Base-by-base conservation (phyloP, 2,113 vertebrate species). In the Corydoras maculifer region DNA sequence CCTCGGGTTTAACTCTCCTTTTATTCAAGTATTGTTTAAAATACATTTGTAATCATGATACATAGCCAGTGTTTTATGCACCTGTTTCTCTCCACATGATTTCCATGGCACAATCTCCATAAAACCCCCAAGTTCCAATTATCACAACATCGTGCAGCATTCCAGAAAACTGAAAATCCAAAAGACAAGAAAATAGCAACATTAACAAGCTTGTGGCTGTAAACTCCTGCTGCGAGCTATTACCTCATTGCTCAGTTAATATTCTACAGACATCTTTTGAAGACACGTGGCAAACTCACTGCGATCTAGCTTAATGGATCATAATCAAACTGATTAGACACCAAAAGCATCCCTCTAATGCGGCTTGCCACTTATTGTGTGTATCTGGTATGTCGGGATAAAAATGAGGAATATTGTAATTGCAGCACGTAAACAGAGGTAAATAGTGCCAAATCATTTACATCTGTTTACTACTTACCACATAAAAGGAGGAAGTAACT, bases 121-220 rank as follows among this genome's bases (percentile, higher is more conserved):
- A 71, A 77, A 79, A 79, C 64, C 31, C 31, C 35, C 18, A 65
- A 29, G 58, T 69, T 70, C 32, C 68, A 79, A 79, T 79, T 77
- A 79, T 71, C 29, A 51, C 65, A 66, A 58, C 60, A 63, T 48
- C 58, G 66, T 71, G 64, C 32, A 51, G 10, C 55, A 55, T 29
- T 18, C 35, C 14, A 12, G 6, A 29, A 10, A 31, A 15, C 25
- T 8, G 13, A 55, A 31, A 15, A 55, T 61, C 58, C 43, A 68
- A 48, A 69, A 63, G 43, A 60, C 69, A 67, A 25, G 51, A 70
- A 77, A 71, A 35, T 13, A 72, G 68, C 25, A 31, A 74, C 62
- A 68, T 77, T 79, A 79, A 79, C 68, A 62, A 74, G 75, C 78
- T 74, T 62, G 67, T 68, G 72, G 65, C 48, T 65, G 49, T 62